phyloP scores from a whole-genome alignment of 2,113 vertebrate genomes.

The Perognathus longimembris region DNA sequence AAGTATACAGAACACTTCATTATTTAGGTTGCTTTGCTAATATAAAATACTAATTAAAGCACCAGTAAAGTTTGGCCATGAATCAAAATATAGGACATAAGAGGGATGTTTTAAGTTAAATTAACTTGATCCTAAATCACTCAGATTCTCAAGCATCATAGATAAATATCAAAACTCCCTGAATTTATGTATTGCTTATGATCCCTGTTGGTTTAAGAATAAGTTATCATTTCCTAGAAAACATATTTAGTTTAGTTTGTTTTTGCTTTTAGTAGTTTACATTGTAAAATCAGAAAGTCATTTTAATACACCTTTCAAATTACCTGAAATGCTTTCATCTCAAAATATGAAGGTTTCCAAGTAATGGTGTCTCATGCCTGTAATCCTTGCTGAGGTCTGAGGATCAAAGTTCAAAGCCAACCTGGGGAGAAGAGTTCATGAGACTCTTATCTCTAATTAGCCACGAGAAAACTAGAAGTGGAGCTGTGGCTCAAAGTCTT shows the following conservation, averaged over 20 bases:
- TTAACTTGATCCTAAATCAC: slow-evolving; percentile 11
- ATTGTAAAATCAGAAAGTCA: slow-evolving; percentile 46
- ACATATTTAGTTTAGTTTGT: background rate
- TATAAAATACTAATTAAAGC: slow-evolving; percentile 1
- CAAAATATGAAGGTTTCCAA: background rate
- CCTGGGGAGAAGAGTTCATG: no score
- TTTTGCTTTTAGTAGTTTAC: slow-evolving; percentile 68
- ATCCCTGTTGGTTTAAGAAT: slow-evolving; percentile 54
- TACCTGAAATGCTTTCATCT: background rate
- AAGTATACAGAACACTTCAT: background rate
- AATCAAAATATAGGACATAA: background rate
- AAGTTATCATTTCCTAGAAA: slow-evolving; percentile 31
- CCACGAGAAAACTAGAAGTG: no score
- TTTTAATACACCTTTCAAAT: slow-evolving; percentile 15
- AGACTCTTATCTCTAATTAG: no score
- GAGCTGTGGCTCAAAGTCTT: no score
- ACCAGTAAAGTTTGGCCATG: slow-evolving; percentile 26
- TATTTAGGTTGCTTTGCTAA: slow-evolving; percentile 1
- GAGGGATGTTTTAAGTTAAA: slow-evolving; percentile 1
- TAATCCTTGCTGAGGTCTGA: no score
- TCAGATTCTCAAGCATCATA: background rate
- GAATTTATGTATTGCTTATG: slow-evolving; percentile 5
- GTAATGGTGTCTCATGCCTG: no score
- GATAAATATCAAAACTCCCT: slow-evolving; percentile 37
- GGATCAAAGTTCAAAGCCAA: no score